A percentile compares a stretch with the other conserved stretches of the same genome.
phyloP scores from a whole-genome alignment of 2,888 invertebrate species.

The Tipula vernalis region DNA sequence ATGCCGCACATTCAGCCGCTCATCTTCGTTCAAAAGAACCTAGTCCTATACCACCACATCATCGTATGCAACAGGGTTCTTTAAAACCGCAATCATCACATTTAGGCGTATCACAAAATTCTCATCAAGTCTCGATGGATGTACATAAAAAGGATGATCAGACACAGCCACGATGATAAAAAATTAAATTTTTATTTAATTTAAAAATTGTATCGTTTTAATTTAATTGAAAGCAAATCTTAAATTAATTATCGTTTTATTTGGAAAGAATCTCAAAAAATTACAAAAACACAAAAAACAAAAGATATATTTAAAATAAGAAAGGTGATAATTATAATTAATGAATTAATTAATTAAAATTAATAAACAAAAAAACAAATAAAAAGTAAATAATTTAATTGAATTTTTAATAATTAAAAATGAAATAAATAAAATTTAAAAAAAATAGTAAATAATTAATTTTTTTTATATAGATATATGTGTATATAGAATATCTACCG shows the following conservation, averaged over 20 bases:
- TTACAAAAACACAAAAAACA: background rate
- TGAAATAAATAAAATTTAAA: background rate
- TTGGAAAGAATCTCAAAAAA: background rate
- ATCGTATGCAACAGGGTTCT: constrained; percentile 27
- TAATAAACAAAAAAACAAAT: background rate
- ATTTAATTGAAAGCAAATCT: background rate
- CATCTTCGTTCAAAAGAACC: constrained; percentile 35
- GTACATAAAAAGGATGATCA: constrained; percentile 25
- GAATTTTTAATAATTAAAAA: background rate
- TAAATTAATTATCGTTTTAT: background rate
- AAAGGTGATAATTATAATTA: constrained; percentile 9
- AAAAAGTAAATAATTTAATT: background rate
- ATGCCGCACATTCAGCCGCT: constrained; percentile 39
- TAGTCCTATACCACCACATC: constrained; percentile 35
- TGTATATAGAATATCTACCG: too few relatives aligned
- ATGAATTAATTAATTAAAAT: background rate
- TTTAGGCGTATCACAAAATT: constrained; percentile 13
- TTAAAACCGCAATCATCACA: constrained; percentile 16
- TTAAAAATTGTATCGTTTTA: constrained; percentile 10
- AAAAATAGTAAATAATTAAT: background rate
- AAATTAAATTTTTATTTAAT: constrained; percentile 15
- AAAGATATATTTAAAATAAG: constrained; percentile 6
- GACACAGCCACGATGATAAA: constrained; percentile 24
- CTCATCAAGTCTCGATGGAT: constrained; percentile 21
- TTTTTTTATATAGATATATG: background rate